Base-by-base conservation (phyloP, 2,888 invertebrate genomes). In the Noctua janthe region DNA sequence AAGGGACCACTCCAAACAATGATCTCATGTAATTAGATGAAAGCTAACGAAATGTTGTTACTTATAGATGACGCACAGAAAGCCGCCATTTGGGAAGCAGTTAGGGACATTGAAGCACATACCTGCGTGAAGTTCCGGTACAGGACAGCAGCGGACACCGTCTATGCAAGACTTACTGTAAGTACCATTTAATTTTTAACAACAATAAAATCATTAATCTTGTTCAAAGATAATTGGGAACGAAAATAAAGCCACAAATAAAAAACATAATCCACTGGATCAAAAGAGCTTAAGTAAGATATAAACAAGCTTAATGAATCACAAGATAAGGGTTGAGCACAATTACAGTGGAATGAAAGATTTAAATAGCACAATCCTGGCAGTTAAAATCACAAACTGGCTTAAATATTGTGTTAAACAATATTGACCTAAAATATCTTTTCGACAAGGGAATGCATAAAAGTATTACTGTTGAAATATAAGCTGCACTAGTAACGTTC, bases 121-220 rank as follows among this genome's bases (percentile, higher is more conserved):
- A 95, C 95, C 1, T 97, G 97, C 87, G 84, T 96, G 35, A 95
- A 91, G 80, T 97, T 97, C 94, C 95, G 96, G 23, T 92, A 93
- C 78, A 93, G 95, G 5, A 85, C 93, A 62, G 92, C 95, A 1
- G 89, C 92, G 78, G 96, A 97, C 71, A 90, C 82, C 0, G 92
- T 88, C 4, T 97, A 88, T 86, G 95, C 95, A 0, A 92, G 92
- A 66, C 82, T 97, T 11, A 96, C 96, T 70, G 97, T 96, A 86
- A 95, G 95, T 94, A 29, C 1, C 13, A 3, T 20, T 29, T n/a
- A 7, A 75, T 3, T 51, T 23, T 51, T 11, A 74, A 35, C 23
- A 20, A 74, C 5, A 29, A 56, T 17, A 49, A 20, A 39, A 17
- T 11, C 6, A n/a, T n/a, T n/a, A n/a, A n/a, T n/a, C n/a, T n/a